A percentile compares a stretch with the other conserved stretches of the same genome.
Evolutionary conservation across 1,140 invertebrate genomes (phyloP).

Genomic region (Lasaia peninsularis): DNA sequence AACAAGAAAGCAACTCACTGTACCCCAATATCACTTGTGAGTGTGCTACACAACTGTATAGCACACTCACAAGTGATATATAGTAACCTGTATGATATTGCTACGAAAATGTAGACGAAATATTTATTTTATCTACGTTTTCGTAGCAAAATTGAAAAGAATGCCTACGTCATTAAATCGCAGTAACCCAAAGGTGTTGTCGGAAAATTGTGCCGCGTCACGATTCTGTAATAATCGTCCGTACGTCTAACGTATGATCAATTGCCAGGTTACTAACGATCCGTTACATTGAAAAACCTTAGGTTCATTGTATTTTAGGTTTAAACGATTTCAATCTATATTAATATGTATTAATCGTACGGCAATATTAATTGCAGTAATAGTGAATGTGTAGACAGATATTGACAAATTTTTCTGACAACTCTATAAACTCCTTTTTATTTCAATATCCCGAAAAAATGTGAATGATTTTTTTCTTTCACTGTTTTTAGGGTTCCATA

Average conservation of each 20-base stretch:
- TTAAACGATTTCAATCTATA: not conserved
- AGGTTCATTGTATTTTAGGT: not conserved
- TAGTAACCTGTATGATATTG: too few species aligned
- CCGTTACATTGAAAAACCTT: slow-evolving; percentile 8
- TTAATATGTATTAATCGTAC: not conserved
- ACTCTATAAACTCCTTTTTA: too few species aligned
- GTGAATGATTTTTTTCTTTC: too few species aligned
- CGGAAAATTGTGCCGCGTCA: slow-evolving; percentile 34
- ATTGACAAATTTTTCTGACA: too few species aligned
- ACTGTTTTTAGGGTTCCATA: too few species aligned
- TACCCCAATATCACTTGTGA: too few species aligned
- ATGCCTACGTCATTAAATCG: slow-evolving; percentile 19
- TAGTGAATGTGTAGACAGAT: too few species aligned
- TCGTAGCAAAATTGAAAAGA: not conserved
- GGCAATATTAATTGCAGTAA: not conserved
- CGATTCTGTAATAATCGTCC: slow-evolving; percentile 40
- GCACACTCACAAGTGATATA: too few species aligned
- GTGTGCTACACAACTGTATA: too few species aligned
- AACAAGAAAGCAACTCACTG: too few species aligned
- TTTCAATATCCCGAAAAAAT: too few species aligned
- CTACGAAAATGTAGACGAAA: too few species aligned
- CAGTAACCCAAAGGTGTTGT: slow-evolving; percentile 3
- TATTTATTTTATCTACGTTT: not conserved
- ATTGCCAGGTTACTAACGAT: slow-evolving; percentile 24
- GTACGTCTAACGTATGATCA: slow-evolving; percentile 24